Base-by-base conservation (phyloP, 1,140 invertebrate genomes). In the Camponotus floridanus region DNA sequence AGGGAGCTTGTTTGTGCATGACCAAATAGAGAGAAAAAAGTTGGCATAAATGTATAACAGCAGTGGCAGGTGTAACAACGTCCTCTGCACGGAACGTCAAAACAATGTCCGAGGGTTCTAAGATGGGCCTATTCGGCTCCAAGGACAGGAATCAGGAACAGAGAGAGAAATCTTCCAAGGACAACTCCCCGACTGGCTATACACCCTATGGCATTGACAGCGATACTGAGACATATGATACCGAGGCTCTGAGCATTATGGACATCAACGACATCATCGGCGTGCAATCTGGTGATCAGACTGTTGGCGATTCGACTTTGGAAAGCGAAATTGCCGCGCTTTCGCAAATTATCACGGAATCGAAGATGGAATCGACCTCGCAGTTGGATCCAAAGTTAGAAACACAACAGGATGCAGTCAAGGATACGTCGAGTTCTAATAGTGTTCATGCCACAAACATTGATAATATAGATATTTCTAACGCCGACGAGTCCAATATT, bases 321-420 rank as follows among this genome's bases (percentile, higher is more conserved):
- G 94, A 95, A 73, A 94, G 94, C 79, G 94, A 95, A 90, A 94
- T 95, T 36, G 94, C 93, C 74, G 94, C 93, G 39, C 92, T 95
- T 33, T 94, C 94, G 36, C 92, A 94, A 85, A 94, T 95, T 11
- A 94, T 95, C n/a, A 93, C 93, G 2, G 93, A 95, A 9, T 92
- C 92, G 1, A 94, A 92, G 55, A 42, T 62, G 11, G 90, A 88
- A 13, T 39, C 26, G 2, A 45, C 13, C 21, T 33, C 55, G 15
- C 65, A 81, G 6, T 73, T 31, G 51, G 33, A 61, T 21, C 31
- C 13, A 1, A 71, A 45, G 26, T 4, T 13, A n/a, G 42, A 62
- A 11, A 74, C 3, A 1, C 39, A 45, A 26, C n/a, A 21, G n/a
- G 21, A 1, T 36, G 48, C 36, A 59, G 33, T 39, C 9, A 21